Evolutionary conservation across 2,888 invertebrate genomes (phyloP).

Genomic region (Mythimna ferrago): DNA sequence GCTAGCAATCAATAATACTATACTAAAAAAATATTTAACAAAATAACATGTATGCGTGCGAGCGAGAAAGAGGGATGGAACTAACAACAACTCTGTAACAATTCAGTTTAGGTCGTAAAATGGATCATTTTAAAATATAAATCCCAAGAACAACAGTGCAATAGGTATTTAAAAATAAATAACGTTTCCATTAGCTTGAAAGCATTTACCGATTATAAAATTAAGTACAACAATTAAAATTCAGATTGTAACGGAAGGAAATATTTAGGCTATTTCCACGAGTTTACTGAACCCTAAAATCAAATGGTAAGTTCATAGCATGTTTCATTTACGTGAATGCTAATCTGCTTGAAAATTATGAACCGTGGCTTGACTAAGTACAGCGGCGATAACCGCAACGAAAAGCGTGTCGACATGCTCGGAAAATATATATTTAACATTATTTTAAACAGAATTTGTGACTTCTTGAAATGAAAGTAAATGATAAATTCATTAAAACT

Average conservation of each 20-base stretch:
- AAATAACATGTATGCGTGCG: no score
- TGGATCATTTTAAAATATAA: no score
- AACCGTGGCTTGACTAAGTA: constrained; percentile 53
- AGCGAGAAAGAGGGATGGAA: no score
- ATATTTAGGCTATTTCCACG: constrained; percentile 15
- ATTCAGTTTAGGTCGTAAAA: no score
- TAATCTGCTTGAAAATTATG: constrained; percentile 52
- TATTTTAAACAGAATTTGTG: constrained; percentile 22
- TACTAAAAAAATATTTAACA: not conserved
- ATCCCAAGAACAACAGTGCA: not conserved
- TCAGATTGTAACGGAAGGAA: constrained; percentile 10
- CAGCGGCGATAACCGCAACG: constrained; percentile 41
- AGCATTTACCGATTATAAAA: constrained; percentile 6
- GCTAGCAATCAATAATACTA: not conserved
- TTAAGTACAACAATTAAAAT: not conserved
- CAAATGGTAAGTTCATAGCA: constrained; percentile 34
- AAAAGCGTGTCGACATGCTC: constrained; percentile 53
- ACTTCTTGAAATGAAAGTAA: constrained; percentile 3
- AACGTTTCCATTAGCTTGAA: not conserved
- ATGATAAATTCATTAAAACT: not conserved
- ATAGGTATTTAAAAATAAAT: not conserved
- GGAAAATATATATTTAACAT: constrained; percentile 16
- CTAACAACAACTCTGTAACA: no score
- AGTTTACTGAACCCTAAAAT: constrained; percentile 38
- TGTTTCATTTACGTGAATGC: constrained; percentile 50